Percentiles rank a stretch among this genome's conserved stretches.
These are phyloP conservation scores for Drosophila kikkawai DNA, from an alignment of 1,140 invertebrate species.

Conservation along the genomic window DNA sequence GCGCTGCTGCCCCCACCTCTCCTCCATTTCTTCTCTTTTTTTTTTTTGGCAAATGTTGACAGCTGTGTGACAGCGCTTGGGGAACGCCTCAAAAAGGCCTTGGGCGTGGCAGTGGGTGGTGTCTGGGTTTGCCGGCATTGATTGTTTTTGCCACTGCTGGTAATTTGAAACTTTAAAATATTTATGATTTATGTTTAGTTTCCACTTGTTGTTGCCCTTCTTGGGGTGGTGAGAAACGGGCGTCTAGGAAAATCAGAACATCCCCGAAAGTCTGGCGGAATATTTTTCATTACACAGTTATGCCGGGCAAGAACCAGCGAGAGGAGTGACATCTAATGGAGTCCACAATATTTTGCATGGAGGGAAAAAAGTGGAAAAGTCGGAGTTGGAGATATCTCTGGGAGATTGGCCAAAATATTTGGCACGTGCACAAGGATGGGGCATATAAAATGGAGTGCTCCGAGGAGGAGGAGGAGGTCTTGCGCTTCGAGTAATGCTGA, in stretches of 20 bases:
- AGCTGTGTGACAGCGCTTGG: slow-evolving; percentile 55
- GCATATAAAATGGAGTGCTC: slow-evolving; percentile 6
- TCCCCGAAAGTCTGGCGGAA: slow-evolving; percentile 25
- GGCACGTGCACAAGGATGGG: slow-evolving; percentile 58
- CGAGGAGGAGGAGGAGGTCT: slow-evolving; percentile 1
- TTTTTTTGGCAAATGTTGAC: slow-evolving; percentile 50
- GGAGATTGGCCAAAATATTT: slow-evolving; percentile 70
- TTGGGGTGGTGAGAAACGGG: slow-evolving; percentile 4
- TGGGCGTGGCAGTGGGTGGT: slow-evolving; percentile 22
- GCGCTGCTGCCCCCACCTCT: slow-evolving; percentile 7
- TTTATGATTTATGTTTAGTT: slow-evolving; percentile 78
- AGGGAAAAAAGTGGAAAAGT: neutral
- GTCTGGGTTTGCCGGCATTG: slow-evolving; percentile 52
- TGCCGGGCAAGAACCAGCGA: slow-evolving; percentile 27
- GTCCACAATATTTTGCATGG: slow-evolving; percentile 66
- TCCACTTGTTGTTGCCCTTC: slow-evolving; percentile 4
- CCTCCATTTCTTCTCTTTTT: neutral
- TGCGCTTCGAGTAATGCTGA: slow-evolving; percentile 53
- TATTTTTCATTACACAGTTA: slow-evolving; percentile 68
- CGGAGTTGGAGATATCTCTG: slow-evolving; percentile 2
- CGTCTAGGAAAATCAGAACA: slow-evolving; percentile 6
- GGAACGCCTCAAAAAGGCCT: slow-evolving; percentile 48
- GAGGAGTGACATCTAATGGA: slow-evolving; percentile 70
- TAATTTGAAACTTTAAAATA: slow-evolving; percentile 84
- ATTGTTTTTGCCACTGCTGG: slow-evolving; percentile 82